Percentiles rank a stretch among this genome's conserved stretches.
phyloP scores from a whole-genome alignment of 2,797 vertebrate species.

The Lerista edwardsae region DNA sequence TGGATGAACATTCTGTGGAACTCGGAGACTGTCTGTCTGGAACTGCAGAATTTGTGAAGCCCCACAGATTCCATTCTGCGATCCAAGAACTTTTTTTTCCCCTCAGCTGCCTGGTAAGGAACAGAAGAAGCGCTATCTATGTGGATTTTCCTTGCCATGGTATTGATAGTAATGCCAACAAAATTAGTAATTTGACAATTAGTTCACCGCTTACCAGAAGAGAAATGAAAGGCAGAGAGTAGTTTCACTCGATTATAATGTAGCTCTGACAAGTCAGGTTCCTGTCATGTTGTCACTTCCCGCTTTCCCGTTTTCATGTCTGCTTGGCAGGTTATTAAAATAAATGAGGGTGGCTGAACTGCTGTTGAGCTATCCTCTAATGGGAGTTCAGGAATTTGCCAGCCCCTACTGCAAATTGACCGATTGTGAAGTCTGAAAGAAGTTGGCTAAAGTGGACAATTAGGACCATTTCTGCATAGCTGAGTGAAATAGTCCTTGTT shows the following conservation, averaged over 20 bases:
- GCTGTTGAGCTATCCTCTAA: conserved; percentile 86
- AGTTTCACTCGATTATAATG: conserved; percentile 89
- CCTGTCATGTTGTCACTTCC: conserved; percentile 91
- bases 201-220: conserved; percentile 82
- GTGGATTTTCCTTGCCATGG: conserved; percentile 63
- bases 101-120: conserved; percentile 41
- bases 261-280: conserved; percentile 91
- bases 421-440: conserved; percentile 90
- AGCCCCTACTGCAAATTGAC: conserved; percentile 87
- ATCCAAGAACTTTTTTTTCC: conserved; percentile 45
- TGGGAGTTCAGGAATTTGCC: conserved; percentile 90
- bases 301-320: conserved; percentile 97
- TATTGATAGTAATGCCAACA: conserved; percentile 83
- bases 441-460: conserved; percentile 97
- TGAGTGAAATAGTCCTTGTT: conserved; percentile 97
- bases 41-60: neutral
- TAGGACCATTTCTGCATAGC: conserved; percentile 89
- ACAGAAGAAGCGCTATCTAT: conserved; percentile 51
- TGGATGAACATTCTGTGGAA: neutral
- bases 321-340: conserved; percentile 99
- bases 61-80: conserved; percentile 16
- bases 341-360: conserved; percentile 94
- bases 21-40: neutral
- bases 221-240: conserved; percentile 82
- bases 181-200: conserved; percentile 88